A percentile compares a stretch with the other conserved stretches of the same genome.
Evolutionary conservation across 2,113 vertebrate species (phyloP).

Genomic region (Phrynocephalus versicolor): DNA sequence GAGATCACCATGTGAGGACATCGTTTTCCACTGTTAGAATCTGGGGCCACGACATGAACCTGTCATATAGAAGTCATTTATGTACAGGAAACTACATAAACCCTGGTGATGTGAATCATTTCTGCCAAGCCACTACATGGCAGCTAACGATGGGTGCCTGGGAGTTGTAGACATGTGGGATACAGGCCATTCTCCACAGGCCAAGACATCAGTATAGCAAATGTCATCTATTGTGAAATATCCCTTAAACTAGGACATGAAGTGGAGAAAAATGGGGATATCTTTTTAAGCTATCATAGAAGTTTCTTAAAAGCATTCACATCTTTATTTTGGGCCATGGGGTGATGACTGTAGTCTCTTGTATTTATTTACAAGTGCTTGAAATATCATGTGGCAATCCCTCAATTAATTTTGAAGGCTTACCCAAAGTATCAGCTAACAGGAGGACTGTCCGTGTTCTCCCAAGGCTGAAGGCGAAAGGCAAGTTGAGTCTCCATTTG

Average conservation of each 20-base stretch:
- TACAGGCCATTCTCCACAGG: neutral
- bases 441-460: neutral
- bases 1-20: constrained; percentile 31
- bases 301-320: constrained; percentile 18
- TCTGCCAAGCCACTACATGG: neutral
- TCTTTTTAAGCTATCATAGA: neutral
- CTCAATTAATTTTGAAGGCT: neutral
- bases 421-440: constrained; percentile 17
- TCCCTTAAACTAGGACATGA: constrained; percentile 15
- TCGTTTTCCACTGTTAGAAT: too few species aligned
- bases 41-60: neutral
- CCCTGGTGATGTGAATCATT: neutral
- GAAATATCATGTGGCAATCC: constrained; percentile 17
- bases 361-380: neutral
- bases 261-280: constrained; percentile 4
- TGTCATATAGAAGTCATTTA: neutral
- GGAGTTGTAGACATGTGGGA: neutral
- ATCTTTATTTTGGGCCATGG: neutral
- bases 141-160: neutral
- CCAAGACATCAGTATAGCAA: neutral
- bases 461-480: neutral
- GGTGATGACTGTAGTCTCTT: neutral
- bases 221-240: neutral
- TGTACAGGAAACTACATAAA: neutral
- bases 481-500: constrained; percentile 7